Evolutionary conservation across 2,888 invertebrate genomes (phyloP).

Genomic region (Caenorhabditis japonica): DNA sequence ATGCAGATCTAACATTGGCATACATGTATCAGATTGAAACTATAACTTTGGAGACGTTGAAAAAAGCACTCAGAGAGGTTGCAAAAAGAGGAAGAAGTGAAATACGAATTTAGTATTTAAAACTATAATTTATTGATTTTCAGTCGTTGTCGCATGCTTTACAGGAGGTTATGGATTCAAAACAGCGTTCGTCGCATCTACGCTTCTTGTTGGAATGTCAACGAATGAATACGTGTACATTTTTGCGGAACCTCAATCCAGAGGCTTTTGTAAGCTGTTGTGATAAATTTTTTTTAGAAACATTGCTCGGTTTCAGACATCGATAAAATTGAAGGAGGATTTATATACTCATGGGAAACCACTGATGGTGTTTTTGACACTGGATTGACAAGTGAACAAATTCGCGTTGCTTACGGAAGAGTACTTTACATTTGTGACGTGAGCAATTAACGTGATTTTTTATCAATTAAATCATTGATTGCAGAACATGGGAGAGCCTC

Average conservation of each 20-base stretch:
- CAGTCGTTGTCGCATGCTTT: constrained; percentile 38
- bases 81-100: constrained; percentile 35
- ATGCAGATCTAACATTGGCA: constrained; percentile 23
- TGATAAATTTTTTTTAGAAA: neutral
- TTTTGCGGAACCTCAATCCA: constrained; percentile 38
- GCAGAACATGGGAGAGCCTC: constrained; percentile 37
- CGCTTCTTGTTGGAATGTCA: constrained; percentile 21
- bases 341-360: constrained; percentile 32
- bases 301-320: constrained; percentile 7
- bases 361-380: constrained; percentile 18
- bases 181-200: constrained; percentile 45
- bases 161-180: constrained; percentile 40
- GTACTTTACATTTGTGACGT: constrained; percentile 41
- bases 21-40: constrained; percentile 43
- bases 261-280: constrained; percentile 34
- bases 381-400: constrained; percentile 20
- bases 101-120: neutral
- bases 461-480: neutral
- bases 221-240: constrained; percentile 55
- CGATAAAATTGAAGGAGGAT: constrained; percentile 10
- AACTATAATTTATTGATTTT: neutral
- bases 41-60: constrained; percentile 20
- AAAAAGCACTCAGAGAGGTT: constrained; percentile 23
- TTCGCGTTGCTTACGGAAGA: constrained; percentile 22
- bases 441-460: neutral